A percentile compares a stretch with the other conserved stretches of the same genome.
Evolutionary conservation across 2,888 invertebrate genomes (phyloP).

Genomic region (Rotaria magnacalcarata): DNA sequence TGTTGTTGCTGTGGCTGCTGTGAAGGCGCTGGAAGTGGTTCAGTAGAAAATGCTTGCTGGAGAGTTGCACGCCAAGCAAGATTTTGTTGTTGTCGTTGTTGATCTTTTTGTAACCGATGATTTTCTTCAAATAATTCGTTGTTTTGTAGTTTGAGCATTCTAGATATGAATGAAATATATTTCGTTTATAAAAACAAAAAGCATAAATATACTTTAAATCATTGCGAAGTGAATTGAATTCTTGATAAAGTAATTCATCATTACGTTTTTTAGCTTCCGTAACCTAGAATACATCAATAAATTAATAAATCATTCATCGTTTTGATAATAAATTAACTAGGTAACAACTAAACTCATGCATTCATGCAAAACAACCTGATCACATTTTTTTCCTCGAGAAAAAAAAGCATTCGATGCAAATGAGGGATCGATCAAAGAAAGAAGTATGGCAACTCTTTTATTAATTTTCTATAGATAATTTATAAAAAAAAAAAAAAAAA

Average conservation of each 20-base stretch:
- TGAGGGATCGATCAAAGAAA: not conserved
- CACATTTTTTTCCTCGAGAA: not conserved
- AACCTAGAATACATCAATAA: not conserved
- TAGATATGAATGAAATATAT: not conserved
- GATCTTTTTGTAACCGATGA: conserved; percentile 26
- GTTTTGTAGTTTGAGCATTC: conserved; percentile 39
- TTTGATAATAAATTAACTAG: not conserved
- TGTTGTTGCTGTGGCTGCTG: not conserved
- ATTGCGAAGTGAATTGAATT: not conserved
- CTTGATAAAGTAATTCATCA: conserved; percentile 8
- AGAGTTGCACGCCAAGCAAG: not conserved
- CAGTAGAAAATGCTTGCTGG: not conserved
- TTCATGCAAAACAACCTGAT: not conserved
- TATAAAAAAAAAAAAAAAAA: not conserved
- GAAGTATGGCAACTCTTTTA: not conserved
- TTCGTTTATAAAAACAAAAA: no score
- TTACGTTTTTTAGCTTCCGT: not conserved
- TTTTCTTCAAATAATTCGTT: conserved; percentile 40
- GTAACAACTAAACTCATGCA: not conserved
- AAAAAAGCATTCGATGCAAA: not conserved
- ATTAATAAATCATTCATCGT: not conserved
- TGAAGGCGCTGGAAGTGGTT: not conserved
- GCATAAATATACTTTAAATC: conserved; percentile 4
- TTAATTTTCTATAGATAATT: not conserved
- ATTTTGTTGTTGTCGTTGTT: not conserved